Percentiles rank a stretch among this genome's conserved stretches.
These are phyloP conservation scores for Cheirogaleus major DNA, from an alignment of 2,797 vertebrate species.

Conservation along the genomic window DNA sequence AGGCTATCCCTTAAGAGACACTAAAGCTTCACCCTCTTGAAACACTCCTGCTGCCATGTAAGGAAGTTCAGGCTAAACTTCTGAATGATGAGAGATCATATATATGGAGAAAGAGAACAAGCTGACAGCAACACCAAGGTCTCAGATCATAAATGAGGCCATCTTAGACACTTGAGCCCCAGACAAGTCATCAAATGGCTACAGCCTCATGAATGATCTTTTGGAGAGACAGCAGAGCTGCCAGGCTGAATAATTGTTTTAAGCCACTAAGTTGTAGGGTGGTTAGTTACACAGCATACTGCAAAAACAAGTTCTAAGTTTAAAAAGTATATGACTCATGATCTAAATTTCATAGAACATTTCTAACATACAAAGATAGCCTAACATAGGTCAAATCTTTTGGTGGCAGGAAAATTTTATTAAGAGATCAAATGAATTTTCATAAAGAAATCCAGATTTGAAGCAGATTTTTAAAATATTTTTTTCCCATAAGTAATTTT, in stretches of 20 bases:
- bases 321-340: not conserved
- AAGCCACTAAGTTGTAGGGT: not conserved
- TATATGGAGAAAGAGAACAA: not conserved
- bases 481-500: constrained; percentile 44
- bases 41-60: not conserved
- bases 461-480: not conserved
- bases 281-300: not conserved
- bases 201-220: not conserved
- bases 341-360: constrained; percentile 21
- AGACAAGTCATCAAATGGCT: not conserved
- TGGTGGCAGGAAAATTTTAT: not conserved
- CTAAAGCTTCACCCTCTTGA: not conserved
- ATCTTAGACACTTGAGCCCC: not conserved
- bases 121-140: not conserved
- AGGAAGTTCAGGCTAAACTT: not conserved
- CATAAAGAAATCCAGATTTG: constrained; percentile 26
- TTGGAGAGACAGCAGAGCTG: not conserved
- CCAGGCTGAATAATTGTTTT: not conserved
- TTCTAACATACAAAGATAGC: not conserved
- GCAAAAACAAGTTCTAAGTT: not conserved
- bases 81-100: not conserved
- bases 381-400: not conserved
- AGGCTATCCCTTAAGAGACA: not conserved
- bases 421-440: not conserved
- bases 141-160: not conserved